Base-by-base conservation (phyloP, 2,797 vertebrate genomes). In the Crax fasciolata region DNA sequence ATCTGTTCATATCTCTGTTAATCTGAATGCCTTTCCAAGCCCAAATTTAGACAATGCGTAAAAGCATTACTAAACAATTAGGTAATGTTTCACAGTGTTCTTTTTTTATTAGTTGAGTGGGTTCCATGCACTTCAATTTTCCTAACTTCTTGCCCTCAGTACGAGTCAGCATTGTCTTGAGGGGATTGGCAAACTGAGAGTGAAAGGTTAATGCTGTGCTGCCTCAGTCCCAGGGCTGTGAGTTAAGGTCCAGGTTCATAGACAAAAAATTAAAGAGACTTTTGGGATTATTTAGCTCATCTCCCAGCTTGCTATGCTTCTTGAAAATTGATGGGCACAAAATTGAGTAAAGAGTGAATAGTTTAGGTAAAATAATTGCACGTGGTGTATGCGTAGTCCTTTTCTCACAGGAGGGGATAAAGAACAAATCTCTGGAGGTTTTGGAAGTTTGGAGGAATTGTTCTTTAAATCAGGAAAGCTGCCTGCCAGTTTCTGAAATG, bases 21-120 rank as follows among this genome's bases (percentile, higher is more conserved):
- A 97, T 89, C 95, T 94, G 85, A 80, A 94, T 90, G 89, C 78
- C 92, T 97, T 93, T 94, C 96, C 84, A 97, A 95, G 94, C 79
- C 96, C 96, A 96, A 92, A 97, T 97, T 98, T 98, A 97, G 97
- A 98, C 96, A 97, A 96, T 96, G 89, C 93, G 65, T 97, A 93
- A 96, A 97, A 97, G 86, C 96, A 97, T 98, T 97, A 92, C 97
- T 97, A 90, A 98, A 94, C 96, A 98, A 96, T 97, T 97, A 97
- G 97, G 97, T 98, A 97, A 98, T 97, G 97, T 97, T 98, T 97
- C 96, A 94, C 68, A 85, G 62, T 97, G 96, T 97, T 97, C 95
- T 94, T 96, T 95, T 95, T 97, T 97, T 96, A 95, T 95, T 97
- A 93, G 79, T 96, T 97, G 95, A 97, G 78, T 86, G 92, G 30